Conservation (phyloP, 2,797 vertebrate genomes). For the Anisognathus igniventris region DNA sequence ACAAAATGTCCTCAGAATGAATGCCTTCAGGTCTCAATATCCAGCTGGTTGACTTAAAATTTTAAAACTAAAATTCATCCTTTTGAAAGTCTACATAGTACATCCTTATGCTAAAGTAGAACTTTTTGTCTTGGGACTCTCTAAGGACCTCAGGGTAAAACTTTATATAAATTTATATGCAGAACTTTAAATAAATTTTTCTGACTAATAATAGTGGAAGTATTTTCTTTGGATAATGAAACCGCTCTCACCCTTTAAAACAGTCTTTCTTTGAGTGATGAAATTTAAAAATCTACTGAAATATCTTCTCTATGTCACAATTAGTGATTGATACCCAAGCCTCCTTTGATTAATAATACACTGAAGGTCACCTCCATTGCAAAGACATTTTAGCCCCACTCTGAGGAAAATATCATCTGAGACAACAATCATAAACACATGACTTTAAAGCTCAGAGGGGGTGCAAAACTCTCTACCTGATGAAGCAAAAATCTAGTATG, state of each 20-base stretch:
- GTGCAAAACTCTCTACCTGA: background rate
- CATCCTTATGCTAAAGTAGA: background rate
- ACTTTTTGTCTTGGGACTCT: background rate
- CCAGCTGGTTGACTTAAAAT: background rate
- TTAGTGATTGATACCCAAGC: background rate
- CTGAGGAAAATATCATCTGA: background rate
- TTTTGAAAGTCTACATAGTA: background rate
- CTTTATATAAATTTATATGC: fast-evolving
- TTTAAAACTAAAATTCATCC: background rate
- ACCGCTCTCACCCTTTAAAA: background rate
- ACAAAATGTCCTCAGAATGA: background rate
- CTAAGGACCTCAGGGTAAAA: background rate
- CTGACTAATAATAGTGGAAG: background rate
- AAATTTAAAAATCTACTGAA: background rate
- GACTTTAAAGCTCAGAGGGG: background rate
- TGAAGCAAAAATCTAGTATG: background rate
- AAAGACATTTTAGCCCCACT: background rate
- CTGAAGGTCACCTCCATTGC: background rate
- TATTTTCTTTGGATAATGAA: background rate
- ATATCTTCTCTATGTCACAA: background rate
- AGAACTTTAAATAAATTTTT: background rate
- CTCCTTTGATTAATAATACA: background rate
- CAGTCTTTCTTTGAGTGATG: background rate
- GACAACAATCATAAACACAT: background rate
- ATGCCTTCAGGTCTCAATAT: background rate